Base-by-base conservation (phyloP, 1,140 invertebrate species). In the Solenopsis fugax region DNA sequence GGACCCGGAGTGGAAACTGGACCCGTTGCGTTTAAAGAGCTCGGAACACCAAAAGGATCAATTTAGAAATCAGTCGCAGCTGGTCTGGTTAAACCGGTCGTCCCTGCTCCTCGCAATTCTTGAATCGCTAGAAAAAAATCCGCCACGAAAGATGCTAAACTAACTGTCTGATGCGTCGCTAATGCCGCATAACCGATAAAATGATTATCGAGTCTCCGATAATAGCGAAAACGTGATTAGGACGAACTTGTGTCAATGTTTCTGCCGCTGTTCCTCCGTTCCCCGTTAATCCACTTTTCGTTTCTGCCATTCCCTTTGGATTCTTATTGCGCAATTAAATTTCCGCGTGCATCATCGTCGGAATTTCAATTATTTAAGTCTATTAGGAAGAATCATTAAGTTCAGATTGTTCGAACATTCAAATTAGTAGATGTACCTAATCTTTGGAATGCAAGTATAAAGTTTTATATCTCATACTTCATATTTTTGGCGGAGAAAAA, bases 51-150 rank as follows among this genome's bases (percentile, higher is more conserved):
- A 54, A 86, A 89, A 89, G 84, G 64, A 89, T 90, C 84, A 72
- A 76, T 73, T 34, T 71, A 89, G 78, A 89, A 86, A 60, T 76
- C 75, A 29, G 54, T 29, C 48, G 80, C 12, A 45, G 69, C 75
- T 34, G 41, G 62, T 87, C 88, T 82, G 88, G 84, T 90, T 90
- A 90, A 89, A 90, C 88, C 88, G 80, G 88, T 90, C 75, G 71
- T 34, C 12, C 56, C 56, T 48, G 21, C 13, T 58, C 67, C 65
- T 82, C 69, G 29, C 80, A 84, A 86, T 71, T 72, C 45, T 56
- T 45, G 69, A 34, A 52, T 60, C 54, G 13, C 12, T 41, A 34
- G 71, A 10, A 65, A 75, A 84, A 71, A 64, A 69, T 65, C 48
- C 37, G 58, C 52, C 29, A 37, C 18, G 41, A 62, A 56, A 81